Evolutionary conservation across 2,113 vertebrate genomes (phyloP), one percentile per base, ranked within the genome.

Genomic region (Protobothrops mucrosquamatus): DNA sequence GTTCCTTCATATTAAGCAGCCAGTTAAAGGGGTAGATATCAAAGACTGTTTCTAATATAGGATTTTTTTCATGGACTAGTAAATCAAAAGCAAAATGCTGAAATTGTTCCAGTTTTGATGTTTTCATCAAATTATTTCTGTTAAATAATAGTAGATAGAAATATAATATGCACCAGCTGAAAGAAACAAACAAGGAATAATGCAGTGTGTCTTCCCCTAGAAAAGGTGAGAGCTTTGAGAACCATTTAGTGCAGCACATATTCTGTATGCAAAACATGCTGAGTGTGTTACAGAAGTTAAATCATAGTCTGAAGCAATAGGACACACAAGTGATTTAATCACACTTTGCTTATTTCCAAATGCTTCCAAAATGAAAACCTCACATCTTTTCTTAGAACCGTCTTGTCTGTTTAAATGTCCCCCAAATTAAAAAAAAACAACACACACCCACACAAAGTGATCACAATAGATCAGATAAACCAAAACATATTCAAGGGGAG

Each of bases 261-360:
- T 52, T 93, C 59, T 95, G 18, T 1, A 0, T 52, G 55, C 93
- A 92, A 96, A 88, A 52, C 93, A 92, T 97, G 90, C 92, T 95
- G 94, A 96, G 94, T 52, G 51, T 94, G 96, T 96, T 95, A 96
- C 95, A 96, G 96, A 97, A 98, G 96, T 96, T 95, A 96, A 97
- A 87, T 86, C 88, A 96, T 97, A 97, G 97, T 96, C 91, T 95
- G 95, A 92, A 85, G 87, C 94, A 95, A 94, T 12, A 89, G 91
- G 93, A 95, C 86, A 90, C 93, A 96, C 94, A 94, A 94, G 54
- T 92, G 95, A 92, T 93, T 91, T 93, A 95, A 93, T 43, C 39
- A 91, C 88, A 94, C 94, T 57, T 93, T 96, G 88, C 18, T 91
- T 91, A 59, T 11, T 92, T 93, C 96, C 94, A 95, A 86, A 95